These are phyloP conservation scores for Anseranas semipalmata DNA, from an alignment of 2,113 vertebrate species.

Conservation along the genomic window DNA sequence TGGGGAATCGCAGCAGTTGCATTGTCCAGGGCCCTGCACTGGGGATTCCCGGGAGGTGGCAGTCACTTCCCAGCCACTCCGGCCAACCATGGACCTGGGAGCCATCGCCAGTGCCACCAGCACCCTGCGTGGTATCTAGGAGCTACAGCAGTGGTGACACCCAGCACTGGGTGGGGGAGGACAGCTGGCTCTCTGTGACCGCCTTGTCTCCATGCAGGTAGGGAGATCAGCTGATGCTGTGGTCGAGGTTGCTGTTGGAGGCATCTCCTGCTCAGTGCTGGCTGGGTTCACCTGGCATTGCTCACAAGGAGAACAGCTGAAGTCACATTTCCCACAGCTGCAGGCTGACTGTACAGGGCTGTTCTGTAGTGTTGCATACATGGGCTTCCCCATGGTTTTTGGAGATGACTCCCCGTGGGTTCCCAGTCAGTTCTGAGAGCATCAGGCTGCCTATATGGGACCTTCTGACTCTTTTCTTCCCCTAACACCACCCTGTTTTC, in stretches of 20 bases:
- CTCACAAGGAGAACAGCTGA: background rate
- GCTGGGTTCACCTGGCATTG: background rate
- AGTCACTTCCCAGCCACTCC: background rate
- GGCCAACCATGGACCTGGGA: background rate
- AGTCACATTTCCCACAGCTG: background rate
- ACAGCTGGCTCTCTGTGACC: rapidly evolving
- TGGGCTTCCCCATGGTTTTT: background rate
- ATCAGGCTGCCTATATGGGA: background rate
- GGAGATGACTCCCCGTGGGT: rapidly evolving
- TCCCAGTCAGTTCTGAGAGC: background rate
- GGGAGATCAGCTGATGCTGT: background rate
- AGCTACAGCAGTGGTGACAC: background rate
- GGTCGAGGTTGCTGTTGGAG: rapidly evolving
- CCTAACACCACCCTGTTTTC: background rate
- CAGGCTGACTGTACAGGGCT: background rate
- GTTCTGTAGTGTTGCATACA: background rate
- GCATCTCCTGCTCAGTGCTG: background rate
- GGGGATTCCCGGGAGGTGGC: background rate
- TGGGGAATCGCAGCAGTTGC: rapidly evolving
- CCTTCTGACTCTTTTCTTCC: background rate
- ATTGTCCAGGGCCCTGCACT: background rate
- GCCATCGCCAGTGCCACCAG: background rate
- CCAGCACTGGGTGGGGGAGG: background rate
- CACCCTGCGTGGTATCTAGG: background rate
- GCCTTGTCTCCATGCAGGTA: background rate